Conservation (phyloP, 2,888 invertebrate genomes). For the Trissolcus brochymenae region DNA sequence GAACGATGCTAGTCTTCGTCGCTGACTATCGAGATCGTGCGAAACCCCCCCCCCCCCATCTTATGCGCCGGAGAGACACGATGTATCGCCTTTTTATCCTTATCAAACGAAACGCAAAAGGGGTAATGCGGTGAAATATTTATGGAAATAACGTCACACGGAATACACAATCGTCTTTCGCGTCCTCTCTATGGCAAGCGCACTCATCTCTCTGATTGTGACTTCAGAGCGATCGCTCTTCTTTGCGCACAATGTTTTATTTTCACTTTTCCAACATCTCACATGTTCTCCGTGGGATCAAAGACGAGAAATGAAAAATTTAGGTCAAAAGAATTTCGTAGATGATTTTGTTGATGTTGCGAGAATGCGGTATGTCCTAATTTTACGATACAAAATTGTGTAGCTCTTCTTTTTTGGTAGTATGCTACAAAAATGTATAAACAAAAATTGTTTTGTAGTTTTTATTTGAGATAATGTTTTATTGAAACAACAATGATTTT, state of each 20-base stretch:
- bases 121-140: conserved; percentile 54
- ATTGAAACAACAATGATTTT: no score
- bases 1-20: conserved; percentile 47
- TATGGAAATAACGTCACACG: conserved; percentile 48
- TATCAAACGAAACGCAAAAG: conserved; percentile 46
- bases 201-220: conserved; percentile 19
- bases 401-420: no score
- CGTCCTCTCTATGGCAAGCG: conserved; percentile 3
- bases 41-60: conserved; percentile 30
- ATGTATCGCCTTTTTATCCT: conserved; percentile 56
- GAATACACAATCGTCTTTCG: conserved; percentile 43
- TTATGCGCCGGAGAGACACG: conserved; percentile 37
- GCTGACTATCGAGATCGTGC: conserved; percentile 58
- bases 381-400: not conserved
- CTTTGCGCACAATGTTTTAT: not conserved
- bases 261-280: not conserved
- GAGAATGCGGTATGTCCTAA: no score
- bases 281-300: no score
- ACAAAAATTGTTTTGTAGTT: no score
- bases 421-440: no score
- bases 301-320: no score
- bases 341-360: no score
- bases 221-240: conserved; percentile 14
- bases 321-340: no score
- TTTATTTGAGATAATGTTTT: no score